Percentiles rank a stretch among this genome's conserved stretches.
Conservation (phyloP, 2,113 vertebrate species). For the Chlamydotis undulata region DNA sequence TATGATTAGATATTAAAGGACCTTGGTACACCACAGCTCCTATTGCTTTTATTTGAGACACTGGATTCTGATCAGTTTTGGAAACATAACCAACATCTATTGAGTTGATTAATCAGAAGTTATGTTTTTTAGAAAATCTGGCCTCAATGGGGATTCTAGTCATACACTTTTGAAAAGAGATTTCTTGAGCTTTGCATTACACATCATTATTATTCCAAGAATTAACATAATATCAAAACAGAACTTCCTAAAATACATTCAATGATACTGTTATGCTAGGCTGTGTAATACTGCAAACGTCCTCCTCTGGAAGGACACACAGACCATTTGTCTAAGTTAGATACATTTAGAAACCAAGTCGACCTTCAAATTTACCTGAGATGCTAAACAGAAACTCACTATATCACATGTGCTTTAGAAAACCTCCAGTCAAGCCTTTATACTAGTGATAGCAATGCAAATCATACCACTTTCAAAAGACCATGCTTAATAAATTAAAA, state of each 20-base stretch:
- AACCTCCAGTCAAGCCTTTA: neutral
- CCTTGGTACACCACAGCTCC: neutral
- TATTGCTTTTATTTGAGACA: neutral
- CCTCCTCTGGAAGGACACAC: accelerated
- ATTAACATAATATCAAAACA: neutral
- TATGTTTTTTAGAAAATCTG: neutral
- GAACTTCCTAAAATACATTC: neutral
- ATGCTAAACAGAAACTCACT: neutral
- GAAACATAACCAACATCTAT: neutral
- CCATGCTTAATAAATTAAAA: slow-evolving; percentile 31
- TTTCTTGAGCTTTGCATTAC: neutral
- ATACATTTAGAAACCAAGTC: neutral
- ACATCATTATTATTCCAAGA: neutral
- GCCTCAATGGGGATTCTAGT: neutral
- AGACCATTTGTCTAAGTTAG: neutral
- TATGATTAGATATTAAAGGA: neutral
- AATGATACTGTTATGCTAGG: neutral
- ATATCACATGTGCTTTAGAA: neutral
- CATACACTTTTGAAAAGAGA: neutral
- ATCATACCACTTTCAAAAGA: neutral
- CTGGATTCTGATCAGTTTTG: neutral
- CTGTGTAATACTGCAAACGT: neutral
- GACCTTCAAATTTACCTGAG: neutral
- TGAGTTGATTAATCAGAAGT: neutral
- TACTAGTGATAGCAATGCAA: neutral